These are phyloP conservation scores for Hemaris fuciformis DNA, from an alignment of 2,888 invertebrate genomes.

Conservation along the genomic window DNA sequence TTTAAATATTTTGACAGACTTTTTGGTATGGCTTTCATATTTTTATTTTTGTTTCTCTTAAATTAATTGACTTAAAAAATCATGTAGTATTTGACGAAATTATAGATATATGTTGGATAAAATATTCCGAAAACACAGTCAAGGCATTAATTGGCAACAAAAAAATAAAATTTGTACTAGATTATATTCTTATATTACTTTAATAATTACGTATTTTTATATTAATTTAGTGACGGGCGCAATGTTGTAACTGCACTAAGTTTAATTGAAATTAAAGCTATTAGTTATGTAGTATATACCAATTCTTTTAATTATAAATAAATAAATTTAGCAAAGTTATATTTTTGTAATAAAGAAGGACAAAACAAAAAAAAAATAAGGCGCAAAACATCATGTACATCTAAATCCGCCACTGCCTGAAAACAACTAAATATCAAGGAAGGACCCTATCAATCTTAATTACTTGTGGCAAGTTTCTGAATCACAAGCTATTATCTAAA, in stretches of 20 bases:
- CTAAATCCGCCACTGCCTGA: slow-evolving; percentile 24
- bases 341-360: neutral
- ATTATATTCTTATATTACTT: neutral
- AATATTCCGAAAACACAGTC: neutral
- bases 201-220: no score
- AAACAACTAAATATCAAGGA: slow-evolving; percentile 46
- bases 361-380: neutral
- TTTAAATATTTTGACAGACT: neutral
- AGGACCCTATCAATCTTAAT: slow-evolving; percentile 60
- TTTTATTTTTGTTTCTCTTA: neutral
- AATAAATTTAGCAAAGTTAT: no score
- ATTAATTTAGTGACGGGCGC: no score
- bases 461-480: slow-evolving; percentile 54
- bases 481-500: slow-evolving; percentile 62
- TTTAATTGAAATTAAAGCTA: no score
- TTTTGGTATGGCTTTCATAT: neutral
- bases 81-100: no score
- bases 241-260: no score
- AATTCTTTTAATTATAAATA: no score
- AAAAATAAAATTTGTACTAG: neutral
- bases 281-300: no score
- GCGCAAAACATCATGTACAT: slow-evolving; percentile 23
- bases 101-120: no score
- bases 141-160: neutral
- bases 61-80: no score